Conservation (phyloP, 2,888 invertebrate species). For the Diadromus collaris region DNA sequence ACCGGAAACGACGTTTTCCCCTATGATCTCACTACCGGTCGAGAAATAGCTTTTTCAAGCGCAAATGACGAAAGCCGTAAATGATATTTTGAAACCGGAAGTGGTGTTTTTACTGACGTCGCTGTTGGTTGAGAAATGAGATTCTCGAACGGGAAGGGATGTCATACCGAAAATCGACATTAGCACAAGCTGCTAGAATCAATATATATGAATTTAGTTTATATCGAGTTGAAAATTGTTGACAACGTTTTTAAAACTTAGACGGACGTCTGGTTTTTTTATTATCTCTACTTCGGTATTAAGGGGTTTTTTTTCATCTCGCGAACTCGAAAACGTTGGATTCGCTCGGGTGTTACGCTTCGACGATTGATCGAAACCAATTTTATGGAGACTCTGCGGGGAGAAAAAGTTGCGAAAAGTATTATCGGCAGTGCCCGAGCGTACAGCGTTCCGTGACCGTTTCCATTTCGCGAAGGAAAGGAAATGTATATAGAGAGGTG, state of each 20-base stretch:
- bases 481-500: constrained; percentile 5
- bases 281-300: not conserved
- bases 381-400: constrained; percentile 47
- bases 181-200: not conserved
- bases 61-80: too few species aligned
- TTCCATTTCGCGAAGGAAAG: constrained; percentile 34
- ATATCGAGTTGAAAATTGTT: not conserved
- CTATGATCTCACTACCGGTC: too few species aligned
- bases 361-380: constrained; percentile 46
- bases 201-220: not conserved
- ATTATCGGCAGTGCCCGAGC: constrained; percentile 1
- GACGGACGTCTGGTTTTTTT: not conserved
- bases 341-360: constrained; percentile 16
- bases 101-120: too few species aligned
- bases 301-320: constrained; percentile 14
- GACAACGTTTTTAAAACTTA: not conserved
- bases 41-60: too few species aligned
- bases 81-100: too few species aligned
- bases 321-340: constrained; percentile 1
- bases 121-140: too few species aligned
- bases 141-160: too few species aligned
- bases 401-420: constrained; percentile 38
- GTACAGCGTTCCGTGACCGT: constrained; percentile 31
- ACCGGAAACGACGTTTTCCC: too few species aligned
- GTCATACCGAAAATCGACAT: too few species aligned